phyloP scores from a whole-genome alignment of 2,113 vertebrate species.

The Otis tarda region DNA sequence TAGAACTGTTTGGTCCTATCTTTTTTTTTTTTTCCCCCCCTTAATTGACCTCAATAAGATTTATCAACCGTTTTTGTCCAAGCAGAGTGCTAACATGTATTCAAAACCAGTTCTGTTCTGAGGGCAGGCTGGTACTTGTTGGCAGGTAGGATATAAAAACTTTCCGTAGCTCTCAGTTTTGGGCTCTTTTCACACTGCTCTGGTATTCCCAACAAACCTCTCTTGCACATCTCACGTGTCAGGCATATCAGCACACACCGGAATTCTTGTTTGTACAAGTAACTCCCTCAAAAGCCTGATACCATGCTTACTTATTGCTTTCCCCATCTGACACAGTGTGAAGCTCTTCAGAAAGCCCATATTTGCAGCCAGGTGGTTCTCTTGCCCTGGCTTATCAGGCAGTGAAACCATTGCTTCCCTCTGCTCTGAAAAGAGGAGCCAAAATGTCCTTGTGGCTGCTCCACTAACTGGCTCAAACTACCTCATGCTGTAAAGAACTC shows the following conservation, averaged over 20 bases:
- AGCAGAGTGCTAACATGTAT: not conserved
- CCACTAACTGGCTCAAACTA: not conserved
- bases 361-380: not conserved
- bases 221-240: accelerated
- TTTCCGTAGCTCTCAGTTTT: not conserved
- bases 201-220: not conserved
- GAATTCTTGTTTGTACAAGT: not conserved
- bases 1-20: not conserved
- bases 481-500: not conserved
- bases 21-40: too few relatives aligned
- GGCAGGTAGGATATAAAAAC: not conserved
- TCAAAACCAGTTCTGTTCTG: not conserved
- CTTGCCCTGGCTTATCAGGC: not conserved
- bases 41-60: not conserved
- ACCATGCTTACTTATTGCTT: not conserved
- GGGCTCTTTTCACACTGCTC: not conserved
- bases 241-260: not conserved
- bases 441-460: not conserved
- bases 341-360: not conserved
- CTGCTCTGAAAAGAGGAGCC: not conserved
- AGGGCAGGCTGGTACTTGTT: not conserved
- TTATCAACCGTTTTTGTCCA: not conserved
- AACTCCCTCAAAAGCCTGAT: not conserved
- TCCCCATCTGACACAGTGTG: not conserved
- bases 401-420: not conserved